phyloP scores from a whole-genome alignment of 2,797 vertebrate species.

The Sebastes matsubarae region DNA sequence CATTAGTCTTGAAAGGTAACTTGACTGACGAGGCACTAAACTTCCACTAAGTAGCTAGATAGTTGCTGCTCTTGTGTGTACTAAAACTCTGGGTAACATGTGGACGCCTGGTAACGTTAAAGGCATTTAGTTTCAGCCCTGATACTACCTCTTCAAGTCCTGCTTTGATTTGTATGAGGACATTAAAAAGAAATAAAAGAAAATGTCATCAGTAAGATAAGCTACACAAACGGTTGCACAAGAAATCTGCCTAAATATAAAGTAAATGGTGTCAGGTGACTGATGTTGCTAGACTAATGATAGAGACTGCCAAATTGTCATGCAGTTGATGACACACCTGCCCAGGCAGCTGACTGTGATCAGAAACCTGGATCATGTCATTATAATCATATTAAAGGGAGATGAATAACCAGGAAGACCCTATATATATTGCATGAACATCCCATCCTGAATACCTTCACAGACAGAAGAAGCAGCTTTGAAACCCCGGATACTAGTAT shows the following conservation, averaged over 20 bases:
- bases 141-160: neutral
- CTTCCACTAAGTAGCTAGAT: too few relatives aligned
- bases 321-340: too few relatives aligned
- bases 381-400: neutral
- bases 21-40: neutral
- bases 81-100: neutral
- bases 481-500: neutral
- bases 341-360: neutral
- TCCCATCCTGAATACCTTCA: neutral
- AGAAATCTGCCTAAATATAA: neutral
- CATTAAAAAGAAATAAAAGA: neutral
- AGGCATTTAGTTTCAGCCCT: neutral
- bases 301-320: too few relatives aligned
- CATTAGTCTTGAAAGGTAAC: neutral
- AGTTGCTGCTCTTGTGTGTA: neutral
- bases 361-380: neutral
- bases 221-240: neutral
- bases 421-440: neutral
- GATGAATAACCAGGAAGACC: neutral
- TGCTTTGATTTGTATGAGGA: neutral
- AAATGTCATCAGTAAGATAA: neutral
- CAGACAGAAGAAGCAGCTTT: neutral
- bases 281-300: neutral
- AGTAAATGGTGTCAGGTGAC: neutral
- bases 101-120: neutral